Evolutionary conservation across 2,797 vertebrate species (phyloP).

Genomic region (Pygocentrus nattereri): DNA sequence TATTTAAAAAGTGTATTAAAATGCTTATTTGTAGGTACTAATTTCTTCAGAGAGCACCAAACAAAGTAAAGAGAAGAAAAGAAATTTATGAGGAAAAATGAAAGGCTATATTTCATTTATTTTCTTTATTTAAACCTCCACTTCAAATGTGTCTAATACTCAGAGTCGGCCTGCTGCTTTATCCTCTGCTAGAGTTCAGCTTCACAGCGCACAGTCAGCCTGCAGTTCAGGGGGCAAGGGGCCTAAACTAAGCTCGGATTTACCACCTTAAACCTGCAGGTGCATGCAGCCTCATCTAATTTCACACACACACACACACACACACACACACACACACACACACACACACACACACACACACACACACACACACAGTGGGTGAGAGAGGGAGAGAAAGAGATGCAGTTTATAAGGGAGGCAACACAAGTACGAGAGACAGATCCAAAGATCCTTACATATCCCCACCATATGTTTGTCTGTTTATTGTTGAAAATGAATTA

Average conservation of each 20-base stretch:
- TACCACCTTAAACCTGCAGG: slow-evolving; percentile 28
- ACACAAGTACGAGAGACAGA: not conserved
- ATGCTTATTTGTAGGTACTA: no score
- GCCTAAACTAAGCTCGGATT: slow-evolving; percentile 28
- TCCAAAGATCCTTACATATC: no score
- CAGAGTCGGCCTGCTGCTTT: not conserved
- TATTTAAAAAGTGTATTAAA: no score
- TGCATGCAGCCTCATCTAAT: slow-evolving; percentile 21
- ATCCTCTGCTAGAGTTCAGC: not conserved
- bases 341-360: not conserved
- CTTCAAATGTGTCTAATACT: not conserved
- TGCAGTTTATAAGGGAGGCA: not conserved
- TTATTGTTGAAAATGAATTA: no score
- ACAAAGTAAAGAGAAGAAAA: not conserved
- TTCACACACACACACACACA: not conserved
- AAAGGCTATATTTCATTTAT: not conserved
- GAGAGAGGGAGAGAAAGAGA: slow-evolving; percentile 18
- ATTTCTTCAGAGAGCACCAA: no score
- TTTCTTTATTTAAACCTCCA: not conserved
- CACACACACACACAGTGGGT: not conserved
- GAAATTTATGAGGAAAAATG: not conserved
- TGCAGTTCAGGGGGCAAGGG: slow-evolving; percentile 20
- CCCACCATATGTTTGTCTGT: no score
- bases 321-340: not conserved
- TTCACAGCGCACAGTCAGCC: slow-evolving; percentile 25